These are phyloP conservation scores for Agelas oroides DNA, from an alignment of 37 sponge, comb jelly and placozoan genomes.

Conservation along the genomic window DNA sequence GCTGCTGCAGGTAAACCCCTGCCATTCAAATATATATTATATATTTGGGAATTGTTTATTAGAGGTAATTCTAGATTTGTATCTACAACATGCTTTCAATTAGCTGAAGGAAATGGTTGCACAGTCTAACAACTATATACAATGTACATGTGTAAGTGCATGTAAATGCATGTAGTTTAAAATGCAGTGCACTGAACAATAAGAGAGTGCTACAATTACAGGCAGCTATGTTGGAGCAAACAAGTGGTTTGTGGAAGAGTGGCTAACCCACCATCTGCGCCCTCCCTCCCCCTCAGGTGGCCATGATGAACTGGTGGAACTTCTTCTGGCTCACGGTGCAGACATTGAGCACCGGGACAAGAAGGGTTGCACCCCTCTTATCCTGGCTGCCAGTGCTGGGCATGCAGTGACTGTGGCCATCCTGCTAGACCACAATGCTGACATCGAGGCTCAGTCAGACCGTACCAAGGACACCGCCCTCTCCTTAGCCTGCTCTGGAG, in stretches of 20 bases:
- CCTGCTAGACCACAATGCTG: constrained; percentile 82
- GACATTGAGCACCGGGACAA: constrained; percentile 92
- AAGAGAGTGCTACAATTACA: no score
- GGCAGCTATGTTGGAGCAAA: no score
- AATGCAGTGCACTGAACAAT: no score
- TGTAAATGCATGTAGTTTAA: no score
- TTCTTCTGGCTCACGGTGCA: constrained; percentile 74
- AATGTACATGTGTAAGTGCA: no score
- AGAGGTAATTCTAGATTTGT: neutral
- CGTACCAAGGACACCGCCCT: constrained; percentile 93
- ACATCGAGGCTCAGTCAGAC: constrained; percentile 89
- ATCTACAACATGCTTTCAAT: neutral
- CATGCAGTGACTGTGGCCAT: constrained; percentile 83
- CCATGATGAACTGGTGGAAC: constrained; percentile 87
- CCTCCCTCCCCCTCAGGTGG: constrained; percentile 71
- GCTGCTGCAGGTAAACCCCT: constrained; percentile 73
- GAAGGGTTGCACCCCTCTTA: constrained; percentile 88
- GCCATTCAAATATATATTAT: neutral
- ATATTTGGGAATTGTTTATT: neutral
- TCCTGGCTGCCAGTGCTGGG: constrained; percentile 84
- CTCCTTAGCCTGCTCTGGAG: constrained; percentile 90
- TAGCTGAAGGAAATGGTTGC: neutral
- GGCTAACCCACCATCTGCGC: no score
- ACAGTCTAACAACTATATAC: no score
- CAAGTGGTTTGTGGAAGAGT: no score